Evolutionary conservation across 1,140 invertebrate species (phyloP), one percentile per base, ranked within the genome.

Genomic region (Halesus radiatus): DNA sequence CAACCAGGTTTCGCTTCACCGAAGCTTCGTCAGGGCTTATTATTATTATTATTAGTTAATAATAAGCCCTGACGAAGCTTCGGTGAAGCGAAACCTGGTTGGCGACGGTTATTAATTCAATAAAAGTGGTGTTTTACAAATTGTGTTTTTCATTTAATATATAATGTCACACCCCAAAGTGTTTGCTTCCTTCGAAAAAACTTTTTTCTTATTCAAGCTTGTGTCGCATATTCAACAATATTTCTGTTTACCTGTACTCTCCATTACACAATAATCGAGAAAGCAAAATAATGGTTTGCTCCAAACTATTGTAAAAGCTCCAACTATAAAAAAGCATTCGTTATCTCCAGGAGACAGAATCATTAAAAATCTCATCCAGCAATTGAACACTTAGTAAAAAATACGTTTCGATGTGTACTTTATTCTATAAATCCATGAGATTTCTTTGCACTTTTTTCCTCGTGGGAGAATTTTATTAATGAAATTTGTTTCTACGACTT

Each of bases 281-380:
- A 16, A n/a, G 22, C 13, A 66, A 66, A 32, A 66, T 66, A 66
- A 16, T 37, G 62, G 62, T 66, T 66, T 66, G 62, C 62, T 26
- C 62, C 62, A 66, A 66, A 66, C 62, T 66, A 66, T 66, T 32
- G 62, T 66, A 7, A 66, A 66, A 29, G 62, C 26, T 22, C 29
- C 62, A 26, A 66, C n/a, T n/a, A 66, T 45, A 16, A 66, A 66
- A 66, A 32, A 66, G 62, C 62, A 29, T 66, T 66, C 62, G 62
- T 66, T 66, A 66, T 66, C 62, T 66, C 62, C 8, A 66, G 62
- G 29, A 16, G 23, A 26, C 26, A 15, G 62, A 66, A 60, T 60
- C 23, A 20, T 10, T 6, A 3, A 22, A 60, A 60, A 60, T 10
- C 8, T 13, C 56, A 60, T 18, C 18, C 6, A 60, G 56, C 23